A percentile compares a stretch with the other conserved stretches of the same genome.
Evolutionary conservation across 2,113 vertebrate genomes (phyloP).

Genomic region (Upupa epops): DNA sequence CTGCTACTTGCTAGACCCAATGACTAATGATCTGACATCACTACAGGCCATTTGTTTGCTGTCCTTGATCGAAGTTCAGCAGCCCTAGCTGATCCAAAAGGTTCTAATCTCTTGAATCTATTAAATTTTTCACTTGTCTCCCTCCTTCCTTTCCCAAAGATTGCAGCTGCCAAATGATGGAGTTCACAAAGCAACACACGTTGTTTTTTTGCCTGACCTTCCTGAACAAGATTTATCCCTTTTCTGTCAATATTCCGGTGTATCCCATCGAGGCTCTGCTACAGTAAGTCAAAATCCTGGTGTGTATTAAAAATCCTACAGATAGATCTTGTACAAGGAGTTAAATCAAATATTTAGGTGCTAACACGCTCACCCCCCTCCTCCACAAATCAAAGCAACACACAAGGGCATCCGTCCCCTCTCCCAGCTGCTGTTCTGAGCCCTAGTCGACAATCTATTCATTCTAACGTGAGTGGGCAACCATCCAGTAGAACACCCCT

Average conservation of each 20-base stretch:
- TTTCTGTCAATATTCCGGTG: slow-evolving; percentile 5
- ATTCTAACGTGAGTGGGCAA: too few relatives aligned
- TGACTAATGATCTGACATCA: background rate
- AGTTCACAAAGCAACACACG: background rate
- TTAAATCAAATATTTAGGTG: background rate
- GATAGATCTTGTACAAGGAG: background rate
- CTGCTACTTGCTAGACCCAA: background rate
- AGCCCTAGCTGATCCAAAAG: background rate
- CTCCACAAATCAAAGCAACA: too few relatives aligned
- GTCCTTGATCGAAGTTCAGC: background rate
- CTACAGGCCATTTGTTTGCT: background rate
- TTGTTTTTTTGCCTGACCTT: background rate
- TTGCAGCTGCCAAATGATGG: background rate
- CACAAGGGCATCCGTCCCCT: too few relatives aligned
- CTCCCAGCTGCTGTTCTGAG: too few relatives aligned
- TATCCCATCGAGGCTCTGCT: background rate
- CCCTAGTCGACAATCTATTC: too few relatives aligned
- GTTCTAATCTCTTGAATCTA: background rate
- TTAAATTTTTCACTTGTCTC: background rate
- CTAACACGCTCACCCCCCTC: too few relatives aligned
- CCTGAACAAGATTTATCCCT: background rate
- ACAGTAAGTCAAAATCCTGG: background rate
- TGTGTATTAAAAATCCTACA: background rate
- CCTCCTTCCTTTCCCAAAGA: background rate
- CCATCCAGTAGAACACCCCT: too few relatives aligned